Evolutionary conservation across 2,797 vertebrate genomes (phyloP).

Genomic region (Arctocebus calabarensis): DNA sequence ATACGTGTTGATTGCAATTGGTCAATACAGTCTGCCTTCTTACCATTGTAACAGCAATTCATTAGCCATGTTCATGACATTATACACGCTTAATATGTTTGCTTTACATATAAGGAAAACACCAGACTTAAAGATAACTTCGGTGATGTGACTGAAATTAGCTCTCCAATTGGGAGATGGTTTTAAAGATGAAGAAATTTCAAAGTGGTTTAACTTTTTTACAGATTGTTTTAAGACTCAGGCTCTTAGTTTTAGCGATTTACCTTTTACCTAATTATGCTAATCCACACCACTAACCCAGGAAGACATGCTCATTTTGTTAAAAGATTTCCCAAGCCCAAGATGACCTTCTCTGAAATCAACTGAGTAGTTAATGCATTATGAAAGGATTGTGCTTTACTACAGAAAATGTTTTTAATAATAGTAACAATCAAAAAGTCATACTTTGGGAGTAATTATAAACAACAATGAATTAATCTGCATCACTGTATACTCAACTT

Average conservation of each 20-base stretch:
- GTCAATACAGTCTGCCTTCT: neutral
- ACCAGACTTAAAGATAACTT: neutral
- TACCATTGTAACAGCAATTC: neutral
- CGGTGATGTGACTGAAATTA: neutral
- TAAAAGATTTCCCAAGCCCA: neutral
- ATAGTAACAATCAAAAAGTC: neutral
- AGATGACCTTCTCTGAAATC: neutral
- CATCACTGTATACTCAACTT: neutral
- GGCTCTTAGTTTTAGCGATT: neutral
- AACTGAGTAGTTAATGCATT: neutral
- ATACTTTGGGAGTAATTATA: neutral
- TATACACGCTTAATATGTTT: neutral
- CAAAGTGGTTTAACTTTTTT: neutral
- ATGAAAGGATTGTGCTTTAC: neutral
- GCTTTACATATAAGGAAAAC: neutral
- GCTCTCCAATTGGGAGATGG: neutral
- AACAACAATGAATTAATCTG: neutral
- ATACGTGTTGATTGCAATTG: neutral
- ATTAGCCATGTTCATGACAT: neutral
- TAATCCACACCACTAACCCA: neutral
- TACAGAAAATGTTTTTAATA: neutral
- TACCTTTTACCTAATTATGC: neutral
- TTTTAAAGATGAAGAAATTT: constrained; percentile 34
- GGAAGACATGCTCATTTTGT: neutral
- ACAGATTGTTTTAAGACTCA: neutral